Evolutionary conservation across 1,140 invertebrate genomes (phyloP).

Genomic region (Papilio polyxenes): DNA sequence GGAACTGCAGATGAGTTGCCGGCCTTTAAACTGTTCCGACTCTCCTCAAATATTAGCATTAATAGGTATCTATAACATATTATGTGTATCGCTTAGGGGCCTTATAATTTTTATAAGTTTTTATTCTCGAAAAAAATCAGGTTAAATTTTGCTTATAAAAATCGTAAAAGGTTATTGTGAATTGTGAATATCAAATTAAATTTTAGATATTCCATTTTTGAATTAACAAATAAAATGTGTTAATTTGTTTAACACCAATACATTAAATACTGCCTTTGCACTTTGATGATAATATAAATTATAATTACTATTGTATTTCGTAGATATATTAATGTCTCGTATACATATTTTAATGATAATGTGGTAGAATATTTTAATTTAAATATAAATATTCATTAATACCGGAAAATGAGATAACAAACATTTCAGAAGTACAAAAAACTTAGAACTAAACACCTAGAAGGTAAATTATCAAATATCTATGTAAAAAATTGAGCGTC

Average conservation of each 20-base stretch:
- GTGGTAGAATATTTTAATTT: neutral
- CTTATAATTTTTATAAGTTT: slow-evolving; percentile 25
- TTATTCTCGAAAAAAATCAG: neutral
- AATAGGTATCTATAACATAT: neutral
- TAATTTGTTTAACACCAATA: neutral
- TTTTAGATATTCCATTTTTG: neutral
- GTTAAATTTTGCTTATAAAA: too few species aligned
- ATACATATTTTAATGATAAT: neutral
- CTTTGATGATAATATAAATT: neutral
- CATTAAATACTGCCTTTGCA: neutral
- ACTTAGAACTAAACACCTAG: too few species aligned
- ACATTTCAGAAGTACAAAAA: neutral
- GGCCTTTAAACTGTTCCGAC: too few species aligned
- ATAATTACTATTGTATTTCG: neutral
- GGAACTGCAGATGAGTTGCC: too few species aligned
- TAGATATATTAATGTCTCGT: neutral
- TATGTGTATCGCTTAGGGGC: slow-evolving; percentile 10
- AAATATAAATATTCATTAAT: neutral
- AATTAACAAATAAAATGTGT: neutral
- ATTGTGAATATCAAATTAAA: too few species aligned
- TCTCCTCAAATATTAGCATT: too few species aligned
- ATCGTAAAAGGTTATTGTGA: too few species aligned
- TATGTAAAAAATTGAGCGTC: too few species aligned
- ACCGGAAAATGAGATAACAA: neutral
- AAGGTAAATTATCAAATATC: too few species aligned